Evolutionary conservation across 2,113 vertebrate genomes (phyloP), one percentile per base, ranked within the genome.

Genomic region (Leiothrix lutea): DNA sequence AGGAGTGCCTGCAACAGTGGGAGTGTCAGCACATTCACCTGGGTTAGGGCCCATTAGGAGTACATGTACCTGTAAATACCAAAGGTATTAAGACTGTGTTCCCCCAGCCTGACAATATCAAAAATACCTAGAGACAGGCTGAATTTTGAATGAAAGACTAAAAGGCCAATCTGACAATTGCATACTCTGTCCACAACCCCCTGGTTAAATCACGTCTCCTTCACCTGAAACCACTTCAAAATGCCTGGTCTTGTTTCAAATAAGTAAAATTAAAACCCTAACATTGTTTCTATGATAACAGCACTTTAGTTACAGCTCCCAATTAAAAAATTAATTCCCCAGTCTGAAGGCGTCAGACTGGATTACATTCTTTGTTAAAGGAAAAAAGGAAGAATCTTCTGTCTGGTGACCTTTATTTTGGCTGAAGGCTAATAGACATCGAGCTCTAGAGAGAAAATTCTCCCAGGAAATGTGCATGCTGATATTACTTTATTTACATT

Each of bases 351-450:
- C 31, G 28, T 96, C 94, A 92, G 72, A 77, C 75, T 89, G 78
- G 95, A 92, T 97, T 96, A 93, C 74, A 72, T 85, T 94, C 73
- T 85, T 47, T 94, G 72, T 92, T 96, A 87, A 85, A 88, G 70
- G 82, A 95, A 96, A 92, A 95, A 85, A 94, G 90, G 92, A 91
- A 82, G 82, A 88, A 83, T 50, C 91, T 95, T 36, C 96, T 93
- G 92, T 82, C 94, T 96, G 92, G 69, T 97, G 97, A 98, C 97
- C 96, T 97, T 97, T 96, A 84, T 98, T 98, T 97, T 97, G 94
- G 88, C 91, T 57, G 94, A 96, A 94, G 97, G 95, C 96, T 97
- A 94, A 94, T 77, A 96, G 97, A 79, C 86, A 94, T 80, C 4
- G 14, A 91, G 71, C 47, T 97, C 72, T 86, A 74, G 92, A 92